Base-by-base conservation (phyloP, 1,140 invertebrate genomes). In the Agrypnia vestita region DNA sequence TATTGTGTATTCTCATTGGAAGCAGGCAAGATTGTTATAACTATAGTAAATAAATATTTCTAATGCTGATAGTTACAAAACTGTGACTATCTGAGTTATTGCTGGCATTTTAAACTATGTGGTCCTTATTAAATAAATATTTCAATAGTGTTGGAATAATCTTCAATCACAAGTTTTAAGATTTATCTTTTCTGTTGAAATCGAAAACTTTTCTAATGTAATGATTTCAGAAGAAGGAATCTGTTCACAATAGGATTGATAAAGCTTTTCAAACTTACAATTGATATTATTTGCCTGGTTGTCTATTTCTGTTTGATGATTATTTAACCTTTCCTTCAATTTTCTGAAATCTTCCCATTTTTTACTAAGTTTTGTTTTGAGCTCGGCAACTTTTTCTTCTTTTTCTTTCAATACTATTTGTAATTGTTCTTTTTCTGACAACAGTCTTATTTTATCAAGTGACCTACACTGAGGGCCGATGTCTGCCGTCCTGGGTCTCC, bases 401-500 rank as follows among this genome's bases (percentile, higher is more conserved):
- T 89, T 87, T 79, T 89, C 86, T 75, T 87, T 86, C 17, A 84
- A 86, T 44, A 88, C 74, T 25, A 85, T 85, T 81, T 87, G 86
- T 44, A 89, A 81, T 67, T 87, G 77, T 49, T 82, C 49, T 82
- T 88, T 89, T 80, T 89, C 85, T 76, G 87, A 86, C 69, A 81
- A 81, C 73, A 89, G 86, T 81, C 87, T 86, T 19, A 84, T 85
- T 46, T 85, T 86, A 84, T 89, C 86, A 73, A 84, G 84, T 21
- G 86, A 86, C 85, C 84, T 86, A 51, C 87, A 78, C 61, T 89
- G 87, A 59, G 85, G 83, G 83, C 86, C 84, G 7, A 89, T 85
- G 85, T 89, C 85, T 80, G 84, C 86, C 61, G 86, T 81, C 78
- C 87, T 85, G 51, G 89, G 88, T 82, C 89, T 85, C 89, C 89